Evolutionary conservation across 35 echinoderm and acorn worm species (phyloP).

Genomic region (Apostichopus californicus): DNA sequence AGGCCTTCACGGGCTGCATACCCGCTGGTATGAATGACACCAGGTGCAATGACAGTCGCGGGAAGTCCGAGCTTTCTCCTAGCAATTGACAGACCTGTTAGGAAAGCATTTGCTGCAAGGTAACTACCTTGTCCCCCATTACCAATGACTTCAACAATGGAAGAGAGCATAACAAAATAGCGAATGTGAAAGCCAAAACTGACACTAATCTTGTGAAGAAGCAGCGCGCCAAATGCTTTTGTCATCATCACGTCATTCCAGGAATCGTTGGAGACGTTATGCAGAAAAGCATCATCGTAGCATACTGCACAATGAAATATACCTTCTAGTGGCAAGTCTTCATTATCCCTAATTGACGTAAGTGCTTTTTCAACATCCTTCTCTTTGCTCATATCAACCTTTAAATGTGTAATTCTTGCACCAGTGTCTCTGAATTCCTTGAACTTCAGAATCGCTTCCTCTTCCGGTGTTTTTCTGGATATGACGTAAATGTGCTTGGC

Average conservation of each 20-base stretch:
- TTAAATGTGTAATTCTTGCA: constrained; percentile 85
- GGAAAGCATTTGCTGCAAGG: constrained; percentile 83
- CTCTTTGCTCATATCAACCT: constrained; percentile 83
- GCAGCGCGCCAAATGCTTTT: constrained; percentile 88
- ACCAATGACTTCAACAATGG: constrained; percentile 91
- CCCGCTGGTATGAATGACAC: constrained; percentile 87
- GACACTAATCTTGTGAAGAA: constrained; percentile 80
- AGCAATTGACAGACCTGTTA: constrained; percentile 72
- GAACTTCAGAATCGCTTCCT: constrained; percentile 87
- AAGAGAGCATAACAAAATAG: constrained; percentile 98
- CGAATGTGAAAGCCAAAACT: constrained; percentile 82
- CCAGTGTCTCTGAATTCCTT: constrained; percentile 87
- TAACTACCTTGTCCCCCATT: constrained; percentile 94
- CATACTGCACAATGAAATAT: constrained; percentile 94
- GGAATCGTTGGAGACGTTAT: constrained; percentile 70
- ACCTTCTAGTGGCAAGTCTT: constrained; percentile 85
- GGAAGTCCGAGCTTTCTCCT: constrained; percentile 86
- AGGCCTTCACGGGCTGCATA: constrained; percentile 85
- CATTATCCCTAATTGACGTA: constrained; percentile 75
- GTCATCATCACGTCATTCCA: constrained; percentile 92
- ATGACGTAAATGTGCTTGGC: constrained; percentile 86
- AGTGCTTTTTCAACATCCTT: constrained; percentile 92
- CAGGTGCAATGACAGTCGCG: constrained; percentile 85
- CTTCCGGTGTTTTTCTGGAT: constrained; percentile 80
- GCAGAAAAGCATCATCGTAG: constrained; percentile 75